phyloP scores from a whole-genome alignment of 2,113 vertebrate genomes.

The Lipophrys pholis region DNA sequence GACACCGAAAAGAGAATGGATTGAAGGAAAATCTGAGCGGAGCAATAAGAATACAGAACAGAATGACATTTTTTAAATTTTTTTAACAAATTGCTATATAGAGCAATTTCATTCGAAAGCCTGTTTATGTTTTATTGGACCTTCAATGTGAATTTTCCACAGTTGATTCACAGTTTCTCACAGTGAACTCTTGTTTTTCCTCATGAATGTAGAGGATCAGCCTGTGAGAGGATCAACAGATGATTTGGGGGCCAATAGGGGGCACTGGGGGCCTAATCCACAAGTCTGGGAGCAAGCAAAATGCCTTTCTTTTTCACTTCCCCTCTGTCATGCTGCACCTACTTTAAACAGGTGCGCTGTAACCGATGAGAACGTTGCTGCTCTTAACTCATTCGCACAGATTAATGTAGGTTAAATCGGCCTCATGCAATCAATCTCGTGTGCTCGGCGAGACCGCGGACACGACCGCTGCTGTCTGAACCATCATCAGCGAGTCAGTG shows the following conservation, averaged over 20 bases:
- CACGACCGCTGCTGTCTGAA: slow-evolving; percentile 54
- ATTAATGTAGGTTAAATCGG: slow-evolving; percentile 58
- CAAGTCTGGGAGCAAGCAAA: slow-evolving; percentile 52
- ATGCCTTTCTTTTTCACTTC: slow-evolving; percentile 35
- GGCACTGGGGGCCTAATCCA: slow-evolving; percentile 82
- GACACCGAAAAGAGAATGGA: neutral
- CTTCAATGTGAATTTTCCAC: neutral
- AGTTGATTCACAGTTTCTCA: slow-evolving; percentile 19
- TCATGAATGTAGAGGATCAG: slow-evolving; percentile 46
- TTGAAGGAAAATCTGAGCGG: neutral
- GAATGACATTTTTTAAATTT: neutral
- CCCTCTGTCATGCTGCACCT: slow-evolving; percentile 5
- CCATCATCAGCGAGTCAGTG: slow-evolving; percentile 61
- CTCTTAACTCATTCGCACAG: slow-evolving; percentile 45
- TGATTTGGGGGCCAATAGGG: slow-evolving; percentile 83
- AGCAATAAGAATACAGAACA: neutral
- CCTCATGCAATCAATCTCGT: slow-evolving; percentile 65
- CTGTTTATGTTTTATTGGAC: neutral
- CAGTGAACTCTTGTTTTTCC: slow-evolving; percentile 12
- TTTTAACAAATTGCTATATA: neutral
- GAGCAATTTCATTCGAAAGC: neutral
- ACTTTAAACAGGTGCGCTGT: slow-evolving; percentile 39
- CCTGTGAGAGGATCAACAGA: slow-evolving; percentile 68
- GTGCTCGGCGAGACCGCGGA: slow-evolving; percentile 27
- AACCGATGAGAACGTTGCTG: slow-evolving; percentile 34